These are phyloP conservation scores for Drosophila ustulata DNA, from an alignment of 2,888 invertebrate genomes.

Conservation along the genomic window DNA sequence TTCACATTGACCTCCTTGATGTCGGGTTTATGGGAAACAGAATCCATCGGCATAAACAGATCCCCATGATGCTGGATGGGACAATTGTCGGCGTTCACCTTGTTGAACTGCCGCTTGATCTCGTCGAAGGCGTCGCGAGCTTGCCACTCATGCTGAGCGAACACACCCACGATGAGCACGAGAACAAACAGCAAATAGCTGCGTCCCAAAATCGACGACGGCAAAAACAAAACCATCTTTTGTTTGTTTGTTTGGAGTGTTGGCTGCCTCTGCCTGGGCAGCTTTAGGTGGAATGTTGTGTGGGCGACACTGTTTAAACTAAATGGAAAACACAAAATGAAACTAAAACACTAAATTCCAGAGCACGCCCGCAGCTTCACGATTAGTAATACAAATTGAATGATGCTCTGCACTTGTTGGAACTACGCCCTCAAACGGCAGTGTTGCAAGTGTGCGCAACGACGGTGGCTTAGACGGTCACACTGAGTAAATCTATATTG, in stretches of 20 bases:
- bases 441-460: constrained; percentile 40
- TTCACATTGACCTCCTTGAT: constrained; percentile 97
- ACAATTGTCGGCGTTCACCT: constrained; percentile 95
- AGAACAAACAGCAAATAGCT: constrained; percentile 83
- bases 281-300: background rate
- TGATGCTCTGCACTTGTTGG: constrained; percentile 71
- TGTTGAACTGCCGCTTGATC: constrained; percentile 92
- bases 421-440: constrained; percentile 73
- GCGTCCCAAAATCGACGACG: constrained; percentile 81
- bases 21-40: constrained; percentile 96
- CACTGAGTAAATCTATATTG: constrained; percentile 10
- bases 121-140: constrained; percentile 95
- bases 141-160: constrained; percentile 97
- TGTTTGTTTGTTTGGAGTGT: background rate
- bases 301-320: constrained; percentile 17
- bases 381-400: constrained; percentile 58
- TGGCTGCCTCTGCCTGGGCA: constrained; percentile 33
- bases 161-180: constrained; percentile 87
- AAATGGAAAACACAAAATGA: constrained; percentile 27
- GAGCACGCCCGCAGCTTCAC: constrained; percentile 34
- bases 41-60: constrained; percentile 92
- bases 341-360: constrained; percentile 32
- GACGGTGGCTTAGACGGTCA: background rate
- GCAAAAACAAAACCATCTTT: constrained; percentile 63
- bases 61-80: constrained; percentile 94